These are phyloP conservation scores for Zoanthus gigantus DNA, from an alignment of 92 coral and sea anemone species.

Conservation along the genomic window DNA sequence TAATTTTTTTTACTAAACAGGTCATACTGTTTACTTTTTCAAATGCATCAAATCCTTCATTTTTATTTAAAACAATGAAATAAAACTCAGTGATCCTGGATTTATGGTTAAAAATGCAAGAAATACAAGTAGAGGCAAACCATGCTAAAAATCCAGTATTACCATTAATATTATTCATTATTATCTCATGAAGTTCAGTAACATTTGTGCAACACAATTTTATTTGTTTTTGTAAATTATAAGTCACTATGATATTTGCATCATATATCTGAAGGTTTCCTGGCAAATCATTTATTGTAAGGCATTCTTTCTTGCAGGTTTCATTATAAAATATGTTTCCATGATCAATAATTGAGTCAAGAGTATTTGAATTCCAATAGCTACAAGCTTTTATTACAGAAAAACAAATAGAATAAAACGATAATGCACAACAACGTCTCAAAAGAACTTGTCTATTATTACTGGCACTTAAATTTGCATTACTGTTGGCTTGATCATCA, in stretches of 20 bases:
- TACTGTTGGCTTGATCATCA: conserved; percentile 1
- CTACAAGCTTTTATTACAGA: conserved; percentile 47
- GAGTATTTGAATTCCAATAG: conserved; percentile 58
- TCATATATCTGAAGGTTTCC: conserved; percentile 15
- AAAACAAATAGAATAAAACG: background rate
- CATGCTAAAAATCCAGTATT: conserved; percentile 16
- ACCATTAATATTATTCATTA: background rate
- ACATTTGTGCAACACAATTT: background rate
- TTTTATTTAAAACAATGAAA: conserved; percentile 32
- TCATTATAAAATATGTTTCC: conserved; percentile 32
- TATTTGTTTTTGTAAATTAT: conserved; percentile 15
- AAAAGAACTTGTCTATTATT: conserved; percentile 3
- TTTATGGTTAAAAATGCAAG: conserved; percentile 15
- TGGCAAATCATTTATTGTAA: conserved; percentile 32
- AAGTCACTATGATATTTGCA: conserved; percentile 9
- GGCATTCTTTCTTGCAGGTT: conserved; percentile 1
- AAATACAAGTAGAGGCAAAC: background rate
- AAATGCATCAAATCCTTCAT: conserved; percentile 27
- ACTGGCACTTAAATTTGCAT: conserved; percentile 16
- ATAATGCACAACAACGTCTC: conserved; percentile 56
- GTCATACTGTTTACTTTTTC: conserved; percentile 47
- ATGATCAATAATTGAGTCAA: conserved; percentile 58
- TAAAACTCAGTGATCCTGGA: conserved; percentile 40
- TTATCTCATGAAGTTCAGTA: conserved; percentile 22
- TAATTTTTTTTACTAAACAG: conserved; percentile 25